Conservation (phyloP, 2,113 vertebrate genomes). For the Antennarius striatus region DNA sequence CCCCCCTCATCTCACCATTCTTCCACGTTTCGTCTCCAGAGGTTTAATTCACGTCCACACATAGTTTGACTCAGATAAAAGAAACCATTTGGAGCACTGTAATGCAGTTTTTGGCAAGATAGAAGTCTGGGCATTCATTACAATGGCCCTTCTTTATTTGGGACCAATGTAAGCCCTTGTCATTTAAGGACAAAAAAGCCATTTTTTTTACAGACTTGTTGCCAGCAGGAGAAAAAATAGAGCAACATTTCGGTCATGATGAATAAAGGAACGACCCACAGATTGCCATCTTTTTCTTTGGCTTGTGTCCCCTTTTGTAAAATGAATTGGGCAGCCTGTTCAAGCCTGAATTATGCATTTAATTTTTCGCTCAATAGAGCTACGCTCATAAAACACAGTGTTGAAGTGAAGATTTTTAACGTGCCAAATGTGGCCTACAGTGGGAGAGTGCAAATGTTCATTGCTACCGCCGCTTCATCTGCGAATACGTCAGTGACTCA, state of each 20-base stretch:
- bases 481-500: constrained; percentile 3
- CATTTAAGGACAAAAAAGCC: constrained; percentile 59
- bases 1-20: neutral
- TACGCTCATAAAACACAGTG: constrained; percentile 41
- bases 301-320: constrained; percentile 36
- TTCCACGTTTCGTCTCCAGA: constrained; percentile 23
- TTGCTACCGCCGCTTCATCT: constrained; percentile 18
- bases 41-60: constrained; percentile 47
- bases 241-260: constrained; percentile 23
- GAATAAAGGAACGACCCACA: constrained; percentile 22
- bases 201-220: constrained; percentile 25
- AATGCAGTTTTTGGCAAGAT: constrained; percentile 68
- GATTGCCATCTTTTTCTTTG: constrained; percentile 23
- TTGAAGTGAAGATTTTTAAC: constrained; percentile 45
- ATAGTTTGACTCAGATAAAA: constrained; percentile 46
- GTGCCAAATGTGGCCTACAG: constrained; percentile 28
- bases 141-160: constrained; percentile 56
- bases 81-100: constrained; percentile 49
- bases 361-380: constrained; percentile 43
- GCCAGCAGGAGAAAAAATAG: constrained; percentile 22
- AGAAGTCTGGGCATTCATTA: constrained; percentile 49
- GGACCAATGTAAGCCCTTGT: constrained; percentile 47
- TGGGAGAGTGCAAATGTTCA: constrained; percentile 13
- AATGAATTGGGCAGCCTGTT: constrained; percentile 42
- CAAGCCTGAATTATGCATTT: constrained; percentile 50